Percentiles rank a stretch among this genome's conserved stretches.
phyloP scores from a whole-genome alignment of 2,797 vertebrate species.

The Tragelaphus eurycerus region DNA sequence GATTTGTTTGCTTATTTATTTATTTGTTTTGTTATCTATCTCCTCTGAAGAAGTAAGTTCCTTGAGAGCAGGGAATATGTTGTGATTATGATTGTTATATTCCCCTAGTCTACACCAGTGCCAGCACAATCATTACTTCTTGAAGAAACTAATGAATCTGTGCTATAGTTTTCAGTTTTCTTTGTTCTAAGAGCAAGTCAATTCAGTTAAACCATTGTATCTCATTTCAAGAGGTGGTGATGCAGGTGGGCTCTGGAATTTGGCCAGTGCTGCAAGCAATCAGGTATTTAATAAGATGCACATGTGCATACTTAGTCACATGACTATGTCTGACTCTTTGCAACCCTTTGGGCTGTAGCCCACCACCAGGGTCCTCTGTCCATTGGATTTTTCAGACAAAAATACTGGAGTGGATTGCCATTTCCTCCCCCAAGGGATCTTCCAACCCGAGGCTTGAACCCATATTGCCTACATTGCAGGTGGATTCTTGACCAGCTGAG shows the following conservation, averaged over 20 bases:
- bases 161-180: background rate
- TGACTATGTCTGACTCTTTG: background rate
- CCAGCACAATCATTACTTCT: background rate
- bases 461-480: background rate
- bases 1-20: background rate
- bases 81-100: background rate
- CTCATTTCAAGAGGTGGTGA: background rate
- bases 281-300: background rate
- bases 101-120: accelerated
- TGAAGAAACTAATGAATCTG: background rate
- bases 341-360: background rate
- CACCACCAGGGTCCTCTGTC: background rate
- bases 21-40: background rate
- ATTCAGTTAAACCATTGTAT: background rate
- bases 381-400: background rate
- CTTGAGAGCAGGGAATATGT: background rate
- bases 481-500: background rate
- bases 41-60: background rate
- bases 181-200: background rate
- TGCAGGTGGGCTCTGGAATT: background rate
- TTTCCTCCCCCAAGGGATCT: background rate
- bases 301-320: background rate
- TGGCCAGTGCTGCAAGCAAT: background rate
- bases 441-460: background rate
- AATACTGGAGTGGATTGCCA: background rate